These are phyloP conservation scores for Cinclus cinclus DNA, from an alignment of 2,113 vertebrate genomes.

Conservation along the genomic window DNA sequence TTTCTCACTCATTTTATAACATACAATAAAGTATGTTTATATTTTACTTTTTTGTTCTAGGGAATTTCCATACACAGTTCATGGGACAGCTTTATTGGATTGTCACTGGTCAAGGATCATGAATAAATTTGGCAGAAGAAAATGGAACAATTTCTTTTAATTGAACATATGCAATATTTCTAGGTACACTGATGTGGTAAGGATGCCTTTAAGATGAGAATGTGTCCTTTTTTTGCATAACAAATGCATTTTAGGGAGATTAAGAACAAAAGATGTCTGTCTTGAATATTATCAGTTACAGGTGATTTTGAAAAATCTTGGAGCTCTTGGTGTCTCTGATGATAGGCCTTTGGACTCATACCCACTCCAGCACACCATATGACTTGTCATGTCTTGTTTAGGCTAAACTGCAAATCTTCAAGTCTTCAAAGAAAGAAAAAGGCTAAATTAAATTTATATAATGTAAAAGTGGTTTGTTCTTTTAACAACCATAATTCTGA, in stretches of 20 bases:
- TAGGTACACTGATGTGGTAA: neutral
- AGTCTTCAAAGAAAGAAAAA: neutral
- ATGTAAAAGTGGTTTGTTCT: neutral
- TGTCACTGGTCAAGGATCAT: conserved; percentile 49
- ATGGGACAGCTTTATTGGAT: conserved; percentile 42
- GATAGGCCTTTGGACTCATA: neutral
- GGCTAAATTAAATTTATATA: neutral
- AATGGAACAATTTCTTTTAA: neutral
- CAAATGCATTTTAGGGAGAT: neutral
- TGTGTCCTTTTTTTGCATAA: neutral
- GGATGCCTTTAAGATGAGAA: neutral
- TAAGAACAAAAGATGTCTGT: neutral
- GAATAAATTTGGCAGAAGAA: neutral
- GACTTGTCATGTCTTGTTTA: neutral
- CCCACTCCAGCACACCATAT: neutral
- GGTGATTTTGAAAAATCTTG: neutral
- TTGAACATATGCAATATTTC: neutral
- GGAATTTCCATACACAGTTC: conserved; percentile 13
- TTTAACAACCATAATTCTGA: neutral
- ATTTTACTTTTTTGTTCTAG: conserved; percentile 36
- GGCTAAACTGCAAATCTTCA: neutral
- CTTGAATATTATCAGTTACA: neutral
- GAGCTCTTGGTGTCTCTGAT: neutral
- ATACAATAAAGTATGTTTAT: conserved; percentile 23
- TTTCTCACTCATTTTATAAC: conserved; percentile 55